Percentiles rank a stretch among this genome's conserved stretches.
These are phyloP conservation scores for Temnothorax unifasciatus DNA, from an alignment of 2,888 invertebrate species.

Conservation along the genomic window DNA sequence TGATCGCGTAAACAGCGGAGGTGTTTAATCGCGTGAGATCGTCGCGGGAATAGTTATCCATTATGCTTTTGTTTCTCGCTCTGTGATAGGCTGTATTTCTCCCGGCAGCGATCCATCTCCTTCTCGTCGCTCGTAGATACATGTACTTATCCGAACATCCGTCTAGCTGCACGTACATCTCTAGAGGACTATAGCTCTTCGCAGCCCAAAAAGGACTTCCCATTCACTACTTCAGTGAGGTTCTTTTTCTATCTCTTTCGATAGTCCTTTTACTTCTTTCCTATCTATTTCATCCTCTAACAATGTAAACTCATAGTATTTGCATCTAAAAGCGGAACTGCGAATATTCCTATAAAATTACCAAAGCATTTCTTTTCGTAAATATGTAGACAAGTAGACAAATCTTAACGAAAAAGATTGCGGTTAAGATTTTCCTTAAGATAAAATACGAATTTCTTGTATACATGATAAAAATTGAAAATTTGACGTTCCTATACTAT, in stretches of 20 bases:
- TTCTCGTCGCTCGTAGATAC: conserved; percentile 55
- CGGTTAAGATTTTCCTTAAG: background rate
- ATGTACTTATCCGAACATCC: conserved; percentile 47
- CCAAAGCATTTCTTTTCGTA: background rate
- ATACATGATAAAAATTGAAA: background rate
- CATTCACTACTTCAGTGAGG: conserved; percentile 45
- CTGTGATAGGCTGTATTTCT: conserved; percentile 48
- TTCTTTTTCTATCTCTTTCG: conserved; percentile 31
- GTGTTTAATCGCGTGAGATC: conserved; percentile 41
- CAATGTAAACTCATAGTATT: conserved; percentile 1
- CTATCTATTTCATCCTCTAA: conserved; percentile 18
- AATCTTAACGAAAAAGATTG: background rate
- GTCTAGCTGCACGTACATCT: conserved; percentile 58
- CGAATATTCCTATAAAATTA: background rate
- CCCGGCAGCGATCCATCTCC: conserved; percentile 46
- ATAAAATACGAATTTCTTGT: background rate
- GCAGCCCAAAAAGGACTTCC: conserved; percentile 37
- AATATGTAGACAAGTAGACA: background rate
- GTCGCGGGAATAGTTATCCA: conserved; percentile 41
- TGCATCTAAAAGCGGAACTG: background rate
- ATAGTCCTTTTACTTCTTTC: conserved; percentile 29
- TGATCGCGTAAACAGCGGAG: background rate
- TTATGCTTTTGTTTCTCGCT: conserved; percentile 27
- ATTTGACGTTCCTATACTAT: background rate
- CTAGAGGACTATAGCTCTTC: conserved; percentile 61